Base-by-base conservation (phyloP, 2,113 vertebrate species). In the Thymallus thymallus region DNA sequence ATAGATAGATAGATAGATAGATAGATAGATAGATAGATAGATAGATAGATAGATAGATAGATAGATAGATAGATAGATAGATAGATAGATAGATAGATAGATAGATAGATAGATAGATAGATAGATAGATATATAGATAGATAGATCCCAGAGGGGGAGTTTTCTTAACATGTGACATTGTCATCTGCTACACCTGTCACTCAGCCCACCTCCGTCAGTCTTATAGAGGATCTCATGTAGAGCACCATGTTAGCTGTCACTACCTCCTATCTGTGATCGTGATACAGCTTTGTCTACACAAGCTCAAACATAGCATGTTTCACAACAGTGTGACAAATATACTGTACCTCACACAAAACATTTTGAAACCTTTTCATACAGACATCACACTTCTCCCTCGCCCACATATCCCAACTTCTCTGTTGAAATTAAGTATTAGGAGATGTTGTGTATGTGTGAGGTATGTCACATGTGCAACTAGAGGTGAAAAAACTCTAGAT, bases 391-490 rank as follows among this genome's bases (percentile, higher is more conserved):
- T 78, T 60, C 81, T 41, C 35, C 0, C 35, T 78, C 71, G 5
- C 73, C 45, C 24, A 81, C 75, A 41, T 78, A 81, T 75, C 76
- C 56, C 70, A 73, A 32, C 75, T 64, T 55, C 2, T 80, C 76
- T 70, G 76, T 76, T 76, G 73, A 73, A 81, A 76, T 71, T 56
- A 78, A 65, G 86, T 82, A 80, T 87, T 85, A 86, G 79, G 86
- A 86, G 81, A 86, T 72, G 80, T 82, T 78, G 80, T 82, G 81
- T 85, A 84, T 86, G 77, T 41, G 35, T 41, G 35, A 41, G 9
- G 35, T 41, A 10, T 41, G 35, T 41, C 35, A 41, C 35, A 1
- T 10, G 35, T 41, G 35, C 35, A 41, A 41, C 2, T 41, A 10
- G 35, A 41, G 35, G 7, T 41, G 9, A 41, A 41, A 9, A 9